Evolutionary conservation across 2,113 vertebrate species (phyloP).

Genomic region (Talpa occidentalis): DNA sequence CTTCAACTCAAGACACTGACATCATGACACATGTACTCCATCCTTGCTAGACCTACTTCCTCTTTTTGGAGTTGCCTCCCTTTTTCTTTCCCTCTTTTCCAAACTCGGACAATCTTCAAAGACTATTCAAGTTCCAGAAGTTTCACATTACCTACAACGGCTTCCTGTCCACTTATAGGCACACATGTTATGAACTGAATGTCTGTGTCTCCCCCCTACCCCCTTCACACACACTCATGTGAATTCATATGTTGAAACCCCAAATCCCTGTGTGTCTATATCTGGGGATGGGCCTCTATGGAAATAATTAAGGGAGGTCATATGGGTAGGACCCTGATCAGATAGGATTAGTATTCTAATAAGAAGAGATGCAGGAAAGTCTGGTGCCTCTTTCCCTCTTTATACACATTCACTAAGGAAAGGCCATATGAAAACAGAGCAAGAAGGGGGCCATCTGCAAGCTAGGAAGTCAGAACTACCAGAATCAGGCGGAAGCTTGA

Average conservation of each 20-base stretch:
- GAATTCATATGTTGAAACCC: neutral
- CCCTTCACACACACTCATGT: neutral
- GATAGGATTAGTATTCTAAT: neutral
- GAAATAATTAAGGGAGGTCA: neutral
- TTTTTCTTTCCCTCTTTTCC: neutral
- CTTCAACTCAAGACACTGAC: neutral
- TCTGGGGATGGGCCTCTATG: neutral
- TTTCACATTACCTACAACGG: neutral
- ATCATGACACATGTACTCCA: neutral
- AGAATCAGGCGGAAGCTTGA: neutral
- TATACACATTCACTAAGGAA: neutral
- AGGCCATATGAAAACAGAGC: neutral
- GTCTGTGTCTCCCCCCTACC: neutral
- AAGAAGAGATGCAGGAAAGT: neutral
- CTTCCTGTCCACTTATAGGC: neutral
- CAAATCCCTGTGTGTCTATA: neutral
- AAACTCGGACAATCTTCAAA: neutral
- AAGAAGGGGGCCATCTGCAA: neutral
- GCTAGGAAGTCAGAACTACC: neutral
- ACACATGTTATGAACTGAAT: neutral
- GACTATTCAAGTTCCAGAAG: neutral
- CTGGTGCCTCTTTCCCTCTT: neutral
- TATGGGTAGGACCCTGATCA: neutral
- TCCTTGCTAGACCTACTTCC: neutral
- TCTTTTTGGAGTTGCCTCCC: neutral